phyloP scores from a whole-genome alignment of 2,113 vertebrate genomes.

The Cyprinus carpio region DNA sequence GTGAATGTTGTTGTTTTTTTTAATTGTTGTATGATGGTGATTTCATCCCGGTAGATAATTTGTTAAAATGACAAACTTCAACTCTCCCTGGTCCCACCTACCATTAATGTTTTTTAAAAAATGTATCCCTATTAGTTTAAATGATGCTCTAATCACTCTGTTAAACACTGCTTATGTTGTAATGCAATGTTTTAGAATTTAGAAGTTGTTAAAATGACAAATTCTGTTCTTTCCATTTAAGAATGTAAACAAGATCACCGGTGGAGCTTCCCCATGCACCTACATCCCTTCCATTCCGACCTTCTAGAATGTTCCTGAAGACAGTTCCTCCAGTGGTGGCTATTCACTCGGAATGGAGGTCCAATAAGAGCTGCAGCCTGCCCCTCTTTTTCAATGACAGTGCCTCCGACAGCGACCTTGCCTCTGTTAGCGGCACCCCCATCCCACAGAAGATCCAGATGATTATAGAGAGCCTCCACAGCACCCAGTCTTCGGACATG shows the following conservation, averaged over 20 bases:
- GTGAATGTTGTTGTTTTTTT: too few relatives aligned
- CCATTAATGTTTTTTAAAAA: neutral
- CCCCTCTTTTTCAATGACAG: slow-evolving; percentile 84
- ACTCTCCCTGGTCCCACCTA: neutral
- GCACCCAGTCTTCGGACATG: slow-evolving; percentile 83
- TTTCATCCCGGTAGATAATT: too few relatives aligned
- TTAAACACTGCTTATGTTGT: neutral
- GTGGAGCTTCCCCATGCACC: slow-evolving; percentile 60
- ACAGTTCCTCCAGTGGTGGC: slow-evolving; percentile 85
- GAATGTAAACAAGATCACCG: slow-evolving; percentile 74
- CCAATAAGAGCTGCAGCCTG: slow-evolving; percentile 84
- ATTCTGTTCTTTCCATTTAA: slow-evolving; percentile 61
- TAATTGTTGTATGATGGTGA: too few relatives aligned
- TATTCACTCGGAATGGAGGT: slow-evolving; percentile 90
- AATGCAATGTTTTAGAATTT: neutral
- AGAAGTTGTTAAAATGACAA: slow-evolving; percentile 5
- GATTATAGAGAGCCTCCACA: slow-evolving; percentile 89
- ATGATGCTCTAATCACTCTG: neutral
- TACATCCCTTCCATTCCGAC: slow-evolving; percentile 55
- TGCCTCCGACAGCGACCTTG: slow-evolving; percentile 70
- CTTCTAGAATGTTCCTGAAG: slow-evolving; percentile 96
- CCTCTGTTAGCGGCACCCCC: slow-evolving; percentile 71
- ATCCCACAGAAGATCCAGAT: slow-evolving; percentile 88
- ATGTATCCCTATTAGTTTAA: too few relatives aligned
- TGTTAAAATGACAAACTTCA: too few relatives aligned